Base-by-base conservation (phyloP, 2,888 invertebrate genomes). In the Brachyptera putata region DNA sequence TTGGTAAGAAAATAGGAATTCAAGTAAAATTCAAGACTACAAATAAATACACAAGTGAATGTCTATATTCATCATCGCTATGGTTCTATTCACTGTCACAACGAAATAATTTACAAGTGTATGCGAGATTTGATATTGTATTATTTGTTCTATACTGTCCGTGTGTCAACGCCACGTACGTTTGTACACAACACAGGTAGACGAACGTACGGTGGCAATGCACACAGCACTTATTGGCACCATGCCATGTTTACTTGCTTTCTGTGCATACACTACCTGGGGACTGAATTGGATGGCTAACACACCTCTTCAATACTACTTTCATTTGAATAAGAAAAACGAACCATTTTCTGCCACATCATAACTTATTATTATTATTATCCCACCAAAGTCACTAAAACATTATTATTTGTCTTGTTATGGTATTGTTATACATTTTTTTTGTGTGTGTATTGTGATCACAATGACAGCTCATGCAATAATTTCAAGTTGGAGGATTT, bases 21-120 rank as follows among this genome's bases (percentile, higher is more conserved):
- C n/a, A n/a, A n/a, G n/a, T n/a, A n/a, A n/a, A n/a, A n/a, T n/a
- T n/a, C n/a, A n/a, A n/a, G n/a, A n/a, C n/a, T n/a, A 25, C 9
- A 34, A 59, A 48, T 56, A 30, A 62, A 60, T 25, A 63, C 60
- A 63, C 63, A 57, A 41, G 30, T 60, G 46, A 56, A 41, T 36
- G 58, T 48, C 64, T 64, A n/a, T n/a, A 64, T 61, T 64, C 58
- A 62, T 64, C 62, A 64, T 57, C 60, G 56, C 61, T 64, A 61
- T 64, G 64, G 59, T 61, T 64, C 64, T 64, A 64, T 64, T 64
- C 60, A 64, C 64, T 64, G 64, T 62, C 64, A 64, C 64, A 64
- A 62, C 61, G 59, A 64, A 64, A 61, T 62, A 61, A 58, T 63
- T 61, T 64, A 64, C 64, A 64, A 57, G 64, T 64, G 64, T 62